A percentile compares a stretch with the other conserved stretches of the same genome.
phyloP scores from a whole-genome alignment of 1,140 invertebrate genomes.

The Elymnias hypermnestra region DNA sequence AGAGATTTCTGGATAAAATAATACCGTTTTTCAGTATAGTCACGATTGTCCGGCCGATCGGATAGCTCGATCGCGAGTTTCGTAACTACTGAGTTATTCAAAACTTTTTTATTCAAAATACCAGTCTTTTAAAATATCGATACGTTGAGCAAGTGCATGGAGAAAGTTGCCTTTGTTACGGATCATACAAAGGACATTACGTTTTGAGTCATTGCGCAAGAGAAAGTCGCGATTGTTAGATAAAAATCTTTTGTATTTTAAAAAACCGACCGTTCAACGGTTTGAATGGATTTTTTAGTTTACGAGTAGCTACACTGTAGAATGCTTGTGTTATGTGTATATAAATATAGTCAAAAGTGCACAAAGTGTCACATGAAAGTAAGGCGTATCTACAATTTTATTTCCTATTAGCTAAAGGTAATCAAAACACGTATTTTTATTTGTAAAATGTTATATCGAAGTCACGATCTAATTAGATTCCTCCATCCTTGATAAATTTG shows the following conservation, averaged over 20 bases:
- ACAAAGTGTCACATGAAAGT: too few species aligned
- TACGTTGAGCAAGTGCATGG: constrained; percentile 38
- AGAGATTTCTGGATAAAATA: constrained; percentile 74
- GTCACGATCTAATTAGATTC: too few species aligned
- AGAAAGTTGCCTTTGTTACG: constrained; percentile 52
- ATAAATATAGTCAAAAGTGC: constrained; percentile 20
- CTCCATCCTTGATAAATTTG: not conserved
- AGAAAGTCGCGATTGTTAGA: constrained; percentile 61
- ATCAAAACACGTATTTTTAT: too few species aligned
- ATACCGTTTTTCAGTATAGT: constrained; percentile 74
- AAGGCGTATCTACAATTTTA: too few species aligned
- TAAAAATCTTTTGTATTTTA: constrained; percentile 57
- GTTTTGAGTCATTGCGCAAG: constrained; percentile 54
- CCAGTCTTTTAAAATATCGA: constrained; percentile 25
- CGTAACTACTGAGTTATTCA: constrained; percentile 40
- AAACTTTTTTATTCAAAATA: constrained; percentile 29
- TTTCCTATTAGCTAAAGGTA: too few species aligned
- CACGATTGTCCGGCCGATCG: constrained; percentile 65
- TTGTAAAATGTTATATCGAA: too few species aligned
- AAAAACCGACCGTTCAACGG: constrained; percentile 44
- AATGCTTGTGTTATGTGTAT: constrained; percentile 47
- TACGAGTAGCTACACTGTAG: constrained; percentile 42
- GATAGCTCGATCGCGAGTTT: constrained; percentile 55
- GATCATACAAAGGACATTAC: constrained; percentile 39
- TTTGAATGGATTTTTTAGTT: constrained; percentile 65